phyloP scores from a whole-genome alignment of 2,113 vertebrate species.

The Tetrao urogallus region DNA sequence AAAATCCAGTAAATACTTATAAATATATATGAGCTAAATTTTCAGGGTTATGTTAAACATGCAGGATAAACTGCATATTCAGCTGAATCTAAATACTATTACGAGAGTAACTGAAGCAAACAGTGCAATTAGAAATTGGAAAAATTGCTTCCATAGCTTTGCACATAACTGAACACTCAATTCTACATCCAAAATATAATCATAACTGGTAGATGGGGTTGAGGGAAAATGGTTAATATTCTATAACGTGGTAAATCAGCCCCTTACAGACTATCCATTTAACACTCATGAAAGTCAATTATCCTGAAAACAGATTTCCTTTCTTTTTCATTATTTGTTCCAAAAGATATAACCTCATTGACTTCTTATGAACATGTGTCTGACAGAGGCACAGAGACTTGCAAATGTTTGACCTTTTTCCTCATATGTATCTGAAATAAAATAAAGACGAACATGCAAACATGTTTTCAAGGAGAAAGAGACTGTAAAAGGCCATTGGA shows the following conservation, averaged over 20 bases:
- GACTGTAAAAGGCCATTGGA: background rate
- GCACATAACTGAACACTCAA: slow-evolving; percentile 60
- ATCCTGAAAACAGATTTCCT: background rate
- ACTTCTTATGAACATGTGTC: background rate
- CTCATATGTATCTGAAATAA: background rate
- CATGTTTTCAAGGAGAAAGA: background rate
- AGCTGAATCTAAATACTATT: slow-evolving; percentile 71
- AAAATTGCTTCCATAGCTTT: slow-evolving; percentile 53
- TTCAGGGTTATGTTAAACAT: slow-evolving; percentile 55
- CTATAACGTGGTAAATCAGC: slow-evolving; percentile 7
- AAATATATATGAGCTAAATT: background rate
- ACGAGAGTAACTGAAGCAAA: slow-evolving; percentile 64
- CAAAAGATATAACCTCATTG: background rate
- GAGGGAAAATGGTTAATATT: slow-evolving; percentile 35
- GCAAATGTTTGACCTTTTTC: background rate
- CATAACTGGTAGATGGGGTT: background rate
- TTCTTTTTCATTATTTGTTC: background rate
- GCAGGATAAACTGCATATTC: slow-evolving; percentile 64
- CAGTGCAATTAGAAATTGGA: slow-evolving; percentile 72
- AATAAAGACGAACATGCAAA: too few relatives aligned
- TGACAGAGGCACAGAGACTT: background rate
- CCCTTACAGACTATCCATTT: background rate
- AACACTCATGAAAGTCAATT: slow-evolving; percentile 41
- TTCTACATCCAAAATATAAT: slow-evolving; percentile 54
- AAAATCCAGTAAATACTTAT: slow-evolving; percentile 43